Conservation (phyloP, 2,797 vertebrate genomes). For the Gallirallus australis region DNA sequence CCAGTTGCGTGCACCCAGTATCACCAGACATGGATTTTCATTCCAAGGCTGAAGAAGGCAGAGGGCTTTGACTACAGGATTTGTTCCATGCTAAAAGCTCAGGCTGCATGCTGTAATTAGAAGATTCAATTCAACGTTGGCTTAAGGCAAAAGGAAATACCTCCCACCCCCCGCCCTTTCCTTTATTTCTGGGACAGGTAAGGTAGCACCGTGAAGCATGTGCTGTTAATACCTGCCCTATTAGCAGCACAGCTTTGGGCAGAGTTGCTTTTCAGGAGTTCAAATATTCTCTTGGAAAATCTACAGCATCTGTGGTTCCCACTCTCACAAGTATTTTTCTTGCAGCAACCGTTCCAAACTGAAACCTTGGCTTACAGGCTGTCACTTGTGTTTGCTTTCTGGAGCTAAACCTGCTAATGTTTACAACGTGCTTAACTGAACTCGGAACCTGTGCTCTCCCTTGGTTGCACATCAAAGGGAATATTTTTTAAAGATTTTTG, state of each 20-base stretch:
- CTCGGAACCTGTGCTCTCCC: neutral
- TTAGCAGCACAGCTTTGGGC: neutral
- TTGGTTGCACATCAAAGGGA: slow-evolving; percentile 6
- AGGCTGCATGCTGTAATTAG: neutral
- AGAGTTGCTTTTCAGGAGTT: neutral
- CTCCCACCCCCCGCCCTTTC: fast-evolving
- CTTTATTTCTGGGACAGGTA: neutral
- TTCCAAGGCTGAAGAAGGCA: neutral
- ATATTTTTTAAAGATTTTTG: neutral
- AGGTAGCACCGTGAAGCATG: neutral
- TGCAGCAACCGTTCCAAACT: neutral
- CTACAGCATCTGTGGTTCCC: neutral
- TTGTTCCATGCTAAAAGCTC: neutral
- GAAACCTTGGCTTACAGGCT: neutral
- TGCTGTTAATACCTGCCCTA: neutral
- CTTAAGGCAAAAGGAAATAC: neutral
- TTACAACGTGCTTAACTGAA: slow-evolving; percentile 9
- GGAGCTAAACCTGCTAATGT: neutral
- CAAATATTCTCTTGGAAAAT: neutral
- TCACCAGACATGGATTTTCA: neutral
- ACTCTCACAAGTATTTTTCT: neutral
- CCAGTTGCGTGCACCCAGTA: fast-evolving
- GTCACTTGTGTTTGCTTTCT: slow-evolving; percentile 9
- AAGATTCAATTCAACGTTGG: neutral
- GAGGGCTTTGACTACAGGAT: neutral